Percentiles rank a stretch among this genome's conserved stretches.
Evolutionary conservation across 2,113 vertebrate genomes (phyloP).

Genomic region (Atherinomorus stipes): DNA sequence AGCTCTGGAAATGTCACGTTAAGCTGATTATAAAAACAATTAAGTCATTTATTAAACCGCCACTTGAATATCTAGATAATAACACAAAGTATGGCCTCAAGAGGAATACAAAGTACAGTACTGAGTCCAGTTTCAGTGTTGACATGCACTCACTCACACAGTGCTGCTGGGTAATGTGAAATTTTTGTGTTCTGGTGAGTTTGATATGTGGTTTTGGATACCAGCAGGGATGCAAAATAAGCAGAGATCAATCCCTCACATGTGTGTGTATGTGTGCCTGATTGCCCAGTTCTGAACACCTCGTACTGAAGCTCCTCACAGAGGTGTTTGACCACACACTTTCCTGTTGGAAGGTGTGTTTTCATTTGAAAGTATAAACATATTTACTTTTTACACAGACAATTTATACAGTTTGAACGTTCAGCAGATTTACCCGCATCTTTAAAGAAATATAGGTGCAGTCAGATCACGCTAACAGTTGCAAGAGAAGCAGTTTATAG

Average conservation of each 20-base stretch:
- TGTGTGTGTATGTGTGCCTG: neutral
- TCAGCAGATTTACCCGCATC: neutral
- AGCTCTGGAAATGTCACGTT: neutral
- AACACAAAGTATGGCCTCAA: slow-evolving; percentile 17
- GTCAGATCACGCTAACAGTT: neutral
- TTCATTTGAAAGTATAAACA: neutral
- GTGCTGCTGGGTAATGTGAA: neutral
- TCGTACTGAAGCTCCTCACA: slow-evolving; percentile 5
- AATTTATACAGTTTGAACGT: neutral
- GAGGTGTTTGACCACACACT: no score
- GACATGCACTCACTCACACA: neutral
- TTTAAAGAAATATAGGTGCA: neutral
- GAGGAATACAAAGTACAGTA: slow-evolving; percentile 21
- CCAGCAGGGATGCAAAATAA: slow-evolving; percentile 38
- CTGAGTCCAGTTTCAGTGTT: neutral
- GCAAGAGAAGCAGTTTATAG: neutral
- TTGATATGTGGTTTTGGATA: neutral
- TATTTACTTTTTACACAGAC: neutral
- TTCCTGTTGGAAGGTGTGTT: neutral
- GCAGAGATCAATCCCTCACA: slow-evolving; percentile 5
- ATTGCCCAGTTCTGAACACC: neutral
- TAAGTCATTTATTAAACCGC: neutral
- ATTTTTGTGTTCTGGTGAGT: slow-evolving; percentile 12
- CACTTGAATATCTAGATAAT: neutral
- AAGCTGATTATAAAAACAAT: slow-evolving; percentile 10